Conservation (phyloP, 2,888 invertebrate species). For the Gymnosoma rotundatum region DNA sequence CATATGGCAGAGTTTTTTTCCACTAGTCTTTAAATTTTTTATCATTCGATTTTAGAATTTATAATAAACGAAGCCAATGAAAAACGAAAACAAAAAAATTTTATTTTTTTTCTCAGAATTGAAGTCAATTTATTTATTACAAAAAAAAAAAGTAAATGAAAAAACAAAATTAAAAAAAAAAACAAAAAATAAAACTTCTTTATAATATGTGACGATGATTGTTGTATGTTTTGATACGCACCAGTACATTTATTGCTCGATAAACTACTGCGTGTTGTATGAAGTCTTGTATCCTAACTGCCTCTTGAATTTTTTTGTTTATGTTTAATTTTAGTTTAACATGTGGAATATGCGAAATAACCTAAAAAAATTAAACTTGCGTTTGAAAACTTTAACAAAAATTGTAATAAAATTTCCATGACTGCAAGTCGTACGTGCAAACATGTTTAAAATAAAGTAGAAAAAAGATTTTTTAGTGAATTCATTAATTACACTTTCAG, state of each 20-base stretch:
- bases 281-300: background rate
- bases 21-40: constrained; percentile 2
- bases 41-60: constrained; percentile 35
- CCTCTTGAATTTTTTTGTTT: constrained; percentile 19
- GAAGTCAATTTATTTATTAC: constrained; percentile 65
- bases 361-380: background rate
- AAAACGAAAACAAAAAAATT: constrained; percentile 34
- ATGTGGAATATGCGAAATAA: constrained; percentile 48
- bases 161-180: constrained; percentile 6
- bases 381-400: too few relatives aligned
- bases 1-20: constrained; percentile 37
- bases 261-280: background rate
- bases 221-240: background rate
- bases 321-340: constrained; percentile 64
- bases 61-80: constrained; percentile 57
- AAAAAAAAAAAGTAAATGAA: constrained; percentile 22
- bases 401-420: background rate
- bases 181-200: constrained; percentile 4
- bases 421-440: too few relatives aligned
- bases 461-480: too few relatives aligned
- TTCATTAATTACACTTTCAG: too few relatives aligned
- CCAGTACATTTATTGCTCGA: background rate
- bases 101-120: constrained; percentile 62
- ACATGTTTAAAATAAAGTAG: too few relatives aligned
- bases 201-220: constrained; percentile 34